Percentiles rank a stretch among this genome's conserved stretches.
Evolutionary conservation across 2,888 invertebrate genomes (phyloP).

Genomic region (Morinoia aosen): DNA sequence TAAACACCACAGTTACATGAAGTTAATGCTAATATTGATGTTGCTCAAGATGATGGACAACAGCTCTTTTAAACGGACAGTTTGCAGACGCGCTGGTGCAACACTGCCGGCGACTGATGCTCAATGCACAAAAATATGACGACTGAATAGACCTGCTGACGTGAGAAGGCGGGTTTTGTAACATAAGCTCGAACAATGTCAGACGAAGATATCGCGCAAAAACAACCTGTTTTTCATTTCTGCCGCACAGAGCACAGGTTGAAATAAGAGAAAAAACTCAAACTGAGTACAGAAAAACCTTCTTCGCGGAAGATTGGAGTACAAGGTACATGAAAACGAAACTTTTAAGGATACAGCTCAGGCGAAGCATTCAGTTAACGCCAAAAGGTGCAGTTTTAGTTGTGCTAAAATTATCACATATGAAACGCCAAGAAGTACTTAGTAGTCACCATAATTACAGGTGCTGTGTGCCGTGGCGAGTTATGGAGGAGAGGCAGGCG

Average conservation of each 20-base stretch:
- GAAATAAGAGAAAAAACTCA: not conserved
- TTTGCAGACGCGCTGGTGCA: not conserved
- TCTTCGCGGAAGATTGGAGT: not conserved
- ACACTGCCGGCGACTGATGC: not conserved
- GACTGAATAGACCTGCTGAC: not conserved
- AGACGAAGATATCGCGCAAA: not conserved
- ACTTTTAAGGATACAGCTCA: not conserved
- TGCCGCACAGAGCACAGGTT: not conserved
- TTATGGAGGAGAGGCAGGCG: not conserved
- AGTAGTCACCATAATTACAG: not conserved
- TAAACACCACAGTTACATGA: conserved; percentile 3
- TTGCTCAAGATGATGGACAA: conserved; percentile 12
- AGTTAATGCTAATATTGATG: conserved; percentile 12
- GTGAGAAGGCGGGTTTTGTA: not conserved
- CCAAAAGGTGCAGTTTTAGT: not conserved
- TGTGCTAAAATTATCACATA: not conserved
- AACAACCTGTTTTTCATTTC: not conserved
- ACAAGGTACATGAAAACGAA: not conserved
- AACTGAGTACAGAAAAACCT: not conserved
- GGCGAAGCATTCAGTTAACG: not conserved
- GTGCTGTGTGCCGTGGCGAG: not conserved
- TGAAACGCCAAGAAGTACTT: not conserved
- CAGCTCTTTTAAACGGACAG: conserved; percentile 2
- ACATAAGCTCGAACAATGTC: not conserved
- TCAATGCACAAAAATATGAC: not conserved